Evolutionary conservation across 2,888 invertebrate genomes (phyloP).

Genomic region (Amphimallon solstitiale): DNA sequence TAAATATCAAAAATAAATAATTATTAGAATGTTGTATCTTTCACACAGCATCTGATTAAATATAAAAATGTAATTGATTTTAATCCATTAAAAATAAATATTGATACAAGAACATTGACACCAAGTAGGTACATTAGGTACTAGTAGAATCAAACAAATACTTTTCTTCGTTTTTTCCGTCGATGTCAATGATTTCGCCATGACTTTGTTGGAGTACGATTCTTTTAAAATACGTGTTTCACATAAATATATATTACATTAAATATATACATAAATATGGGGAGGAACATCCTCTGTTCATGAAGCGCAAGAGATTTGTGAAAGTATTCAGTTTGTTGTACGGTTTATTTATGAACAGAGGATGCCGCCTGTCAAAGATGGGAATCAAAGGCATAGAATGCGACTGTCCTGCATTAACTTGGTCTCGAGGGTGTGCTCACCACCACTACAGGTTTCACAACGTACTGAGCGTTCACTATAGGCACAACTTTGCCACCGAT

Average conservation of each 20-base stretch:
- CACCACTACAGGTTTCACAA: slow-evolving; percentile 77
- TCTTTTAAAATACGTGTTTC: neutral
- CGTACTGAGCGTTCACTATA: slow-evolving; percentile 75
- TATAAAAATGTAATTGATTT: too few species aligned
- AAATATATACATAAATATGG: slow-evolving; percentile 20
- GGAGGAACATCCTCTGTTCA: neutral
- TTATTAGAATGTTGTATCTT: too few species aligned
- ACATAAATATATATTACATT: slow-evolving; percentile 29
- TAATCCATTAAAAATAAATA: too few species aligned
- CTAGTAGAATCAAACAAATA: too few species aligned
- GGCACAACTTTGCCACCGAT: slow-evolving; percentile 70
- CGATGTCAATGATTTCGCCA: too few species aligned
- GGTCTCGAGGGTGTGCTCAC: slow-evolving; percentile 64
- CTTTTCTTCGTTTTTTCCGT: too few species aligned
- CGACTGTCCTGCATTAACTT: slow-evolving; percentile 42
- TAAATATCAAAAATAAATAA: too few species aligned
- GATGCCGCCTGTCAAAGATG: neutral
- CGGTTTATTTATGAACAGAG: slow-evolving; percentile 1
- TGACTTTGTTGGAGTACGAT: too few species aligned
- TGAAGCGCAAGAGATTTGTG: too few species aligned
- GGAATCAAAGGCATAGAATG: slow-evolving; percentile 26
- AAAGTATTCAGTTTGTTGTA: neutral
- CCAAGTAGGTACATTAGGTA: too few species aligned
- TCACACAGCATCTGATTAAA: too few species aligned
- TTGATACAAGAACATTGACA: too few species aligned